A percentile compares a stretch with the other conserved stretches of the same genome.
These are phyloP conservation scores for Ctenopoma kingsleyae DNA, from an alignment of 2,797 vertebrate genomes.

Conservation along the genomic window DNA sequence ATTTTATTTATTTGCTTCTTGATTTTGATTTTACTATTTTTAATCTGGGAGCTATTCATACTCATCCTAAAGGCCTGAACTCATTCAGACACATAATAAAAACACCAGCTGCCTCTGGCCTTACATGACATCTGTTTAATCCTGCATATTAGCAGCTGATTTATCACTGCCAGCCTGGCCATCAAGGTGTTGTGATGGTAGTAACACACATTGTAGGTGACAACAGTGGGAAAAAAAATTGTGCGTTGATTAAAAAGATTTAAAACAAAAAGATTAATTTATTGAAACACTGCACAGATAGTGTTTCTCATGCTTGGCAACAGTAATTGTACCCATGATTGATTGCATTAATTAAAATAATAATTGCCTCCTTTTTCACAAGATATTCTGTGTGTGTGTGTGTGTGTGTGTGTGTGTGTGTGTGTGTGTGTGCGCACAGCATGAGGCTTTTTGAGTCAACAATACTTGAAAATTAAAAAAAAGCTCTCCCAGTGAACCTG, in stretches of 20 bases:
- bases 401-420: too few relatives aligned
- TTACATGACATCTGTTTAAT: constrained; percentile 17
- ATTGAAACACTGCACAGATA: neutral
- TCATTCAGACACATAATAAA: constrained; percentile 4
- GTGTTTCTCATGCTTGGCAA: constrained; percentile 4
- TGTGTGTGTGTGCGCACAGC: too few relatives aligned
- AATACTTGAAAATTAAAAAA: neutral
- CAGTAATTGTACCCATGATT: neutral
- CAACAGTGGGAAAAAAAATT: constrained; percentile 1
- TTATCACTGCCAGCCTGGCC: constrained; percentile 2
- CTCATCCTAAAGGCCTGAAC: neutral
- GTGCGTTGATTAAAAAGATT: constrained; percentile 7
- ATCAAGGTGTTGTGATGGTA: neutral
- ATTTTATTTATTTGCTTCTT: neutral
- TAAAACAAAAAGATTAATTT: neutral
- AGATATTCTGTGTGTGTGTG: neutral
- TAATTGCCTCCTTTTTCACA: neutral
- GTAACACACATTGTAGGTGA: neutral
- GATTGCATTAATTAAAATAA: constrained; percentile 24
- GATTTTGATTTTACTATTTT: neutral
- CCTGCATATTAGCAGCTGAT: constrained; percentile 18
- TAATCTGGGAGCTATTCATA: neutral
- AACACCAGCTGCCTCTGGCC: constrained; percentile 8
- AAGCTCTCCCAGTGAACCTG: constrained; percentile 1
- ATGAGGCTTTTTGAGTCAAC: too few relatives aligned